Evolutionary conservation across 2,113 vertebrate species (phyloP), one percentile per base, ranked within the genome.

Genomic region (Hippocampus comes): DNA sequence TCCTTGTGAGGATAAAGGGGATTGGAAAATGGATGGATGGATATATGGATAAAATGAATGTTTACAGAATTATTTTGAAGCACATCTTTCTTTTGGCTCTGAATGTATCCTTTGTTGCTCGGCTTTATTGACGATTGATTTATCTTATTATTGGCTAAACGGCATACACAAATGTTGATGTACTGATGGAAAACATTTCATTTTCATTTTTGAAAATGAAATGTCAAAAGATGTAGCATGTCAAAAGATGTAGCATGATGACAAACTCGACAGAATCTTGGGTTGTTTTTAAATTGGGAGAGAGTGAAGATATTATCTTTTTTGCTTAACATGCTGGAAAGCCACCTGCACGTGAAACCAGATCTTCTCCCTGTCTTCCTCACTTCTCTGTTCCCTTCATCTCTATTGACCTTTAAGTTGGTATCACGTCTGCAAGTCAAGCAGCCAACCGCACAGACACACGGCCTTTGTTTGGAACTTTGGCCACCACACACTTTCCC

Each of bases 301-400:
- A 77, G 64, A 63, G 78, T 34, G 18, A 53, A 82, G 80, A 89
- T 85, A 80, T 53, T 72, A 55, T 71, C 23, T 75, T 68, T 72
- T 72, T 78, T 63, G 79, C 75, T 89, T 87, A 90, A 90, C 82
- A 88, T 87, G 85, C 81, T 84, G 84, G 77, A 89, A 83, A 85
- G 79, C 80, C 86, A 90, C 85, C 88, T 89, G 85, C 82, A 76
- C 72, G 84, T 82, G 87, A 89, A 89, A 89, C 79, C 73, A 84
- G 78, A 89, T 73, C 83, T 82, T 74, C 78, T 72, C 55, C 72
- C 59, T 42, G 67, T 59, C 65, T 66, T 34, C 25, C 48, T 67
- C 64, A 20, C 79, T 53, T 67, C 30, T 67, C 74, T 34, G 60
- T 67, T 84, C 81, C 34, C 57, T 65, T 82, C 85, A 87, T 87